These are phyloP conservation scores for Vidua chalybeata DNA, from an alignment of 2,113 vertebrate species.

Conservation along the genomic window DNA sequence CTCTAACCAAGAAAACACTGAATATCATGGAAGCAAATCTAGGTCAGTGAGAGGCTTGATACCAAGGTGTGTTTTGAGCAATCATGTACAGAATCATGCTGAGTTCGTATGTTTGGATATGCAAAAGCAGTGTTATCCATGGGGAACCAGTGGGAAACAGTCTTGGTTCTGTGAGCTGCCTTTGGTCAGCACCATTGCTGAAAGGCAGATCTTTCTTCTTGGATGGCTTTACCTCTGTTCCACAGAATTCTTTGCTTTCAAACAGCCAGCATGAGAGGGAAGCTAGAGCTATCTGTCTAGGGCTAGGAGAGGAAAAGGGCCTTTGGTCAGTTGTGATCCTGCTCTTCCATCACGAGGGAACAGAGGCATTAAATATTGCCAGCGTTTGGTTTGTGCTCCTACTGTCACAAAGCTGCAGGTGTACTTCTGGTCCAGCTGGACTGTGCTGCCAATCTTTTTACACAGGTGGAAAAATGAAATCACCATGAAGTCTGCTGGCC, in stretches of 20 bases:
- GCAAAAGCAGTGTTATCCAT: neutral
- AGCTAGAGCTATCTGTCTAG: neutral
- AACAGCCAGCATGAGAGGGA: neutral
- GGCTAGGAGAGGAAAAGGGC: neutral
- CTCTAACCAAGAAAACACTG: neutral
- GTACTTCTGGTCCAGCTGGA: neutral
- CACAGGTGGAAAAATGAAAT: neutral
- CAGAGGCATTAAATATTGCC: neutral
- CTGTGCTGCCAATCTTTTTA: neutral
- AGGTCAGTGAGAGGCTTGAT: neutral
- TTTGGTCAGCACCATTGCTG: accelerated
- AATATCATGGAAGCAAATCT: neutral
- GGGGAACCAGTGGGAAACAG: neutral
- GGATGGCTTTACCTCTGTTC: neutral
- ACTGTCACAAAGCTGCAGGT: neutral
- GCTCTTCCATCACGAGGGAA: neutral
- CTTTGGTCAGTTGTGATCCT: neutral
- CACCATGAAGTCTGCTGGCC: neutral
- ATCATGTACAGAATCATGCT: neutral
- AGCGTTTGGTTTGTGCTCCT: accelerated
- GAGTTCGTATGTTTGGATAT: neutral
- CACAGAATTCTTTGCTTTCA: neutral
- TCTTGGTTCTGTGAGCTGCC: neutral
- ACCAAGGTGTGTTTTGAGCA: neutral
- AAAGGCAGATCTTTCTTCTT: neutral